These are phyloP conservation scores for Lissonota sp. DNA, from an alignment of 2,888 invertebrate genomes.

Conservation along the genomic window DNA sequence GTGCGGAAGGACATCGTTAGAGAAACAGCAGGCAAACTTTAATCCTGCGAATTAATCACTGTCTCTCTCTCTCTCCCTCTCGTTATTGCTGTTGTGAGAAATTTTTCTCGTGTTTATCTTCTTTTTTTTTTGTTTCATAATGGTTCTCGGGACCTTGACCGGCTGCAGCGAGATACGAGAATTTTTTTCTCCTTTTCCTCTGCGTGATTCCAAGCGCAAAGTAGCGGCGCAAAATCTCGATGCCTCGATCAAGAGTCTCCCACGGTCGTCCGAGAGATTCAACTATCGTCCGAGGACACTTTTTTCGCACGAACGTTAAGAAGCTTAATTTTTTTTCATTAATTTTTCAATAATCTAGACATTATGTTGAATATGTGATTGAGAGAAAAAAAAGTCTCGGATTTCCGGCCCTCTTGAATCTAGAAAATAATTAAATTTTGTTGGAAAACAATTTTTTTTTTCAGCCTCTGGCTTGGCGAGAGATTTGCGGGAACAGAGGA, in stretches of 20 bases:
- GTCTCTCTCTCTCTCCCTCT: conserved; percentile 51
- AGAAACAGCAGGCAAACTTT: conserved; percentile 14
- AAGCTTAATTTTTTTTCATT: no score
- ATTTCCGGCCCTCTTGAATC: no score
- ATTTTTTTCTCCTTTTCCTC: conserved; percentile 32
- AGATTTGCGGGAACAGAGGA: neutral
- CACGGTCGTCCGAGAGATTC: neutral
- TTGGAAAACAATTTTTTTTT: no score
- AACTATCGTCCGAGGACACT: neutral
- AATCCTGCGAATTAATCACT: conserved; percentile 62
- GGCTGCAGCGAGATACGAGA: conserved; percentile 36
- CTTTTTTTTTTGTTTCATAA: conserved; percentile 58
- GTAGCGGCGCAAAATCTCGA: no score
- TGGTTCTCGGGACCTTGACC: conserved; percentile 63
- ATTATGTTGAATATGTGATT: no score
- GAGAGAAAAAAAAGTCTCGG: no score
- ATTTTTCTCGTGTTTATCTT: no score
- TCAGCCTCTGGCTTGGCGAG: no score
- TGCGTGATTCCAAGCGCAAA: no score
- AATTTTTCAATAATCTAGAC: no score
- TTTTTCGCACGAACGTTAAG: no score
- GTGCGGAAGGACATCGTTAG: conserved; percentile 28
- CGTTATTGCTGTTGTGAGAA: conserved; percentile 59
- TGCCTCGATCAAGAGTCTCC: conserved; percentile 6
- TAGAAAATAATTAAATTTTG: no score